Evolutionary conservation across 2,888 invertebrate species (phyloP).

Genomic region (Agrotis ipsilon): DNA sequence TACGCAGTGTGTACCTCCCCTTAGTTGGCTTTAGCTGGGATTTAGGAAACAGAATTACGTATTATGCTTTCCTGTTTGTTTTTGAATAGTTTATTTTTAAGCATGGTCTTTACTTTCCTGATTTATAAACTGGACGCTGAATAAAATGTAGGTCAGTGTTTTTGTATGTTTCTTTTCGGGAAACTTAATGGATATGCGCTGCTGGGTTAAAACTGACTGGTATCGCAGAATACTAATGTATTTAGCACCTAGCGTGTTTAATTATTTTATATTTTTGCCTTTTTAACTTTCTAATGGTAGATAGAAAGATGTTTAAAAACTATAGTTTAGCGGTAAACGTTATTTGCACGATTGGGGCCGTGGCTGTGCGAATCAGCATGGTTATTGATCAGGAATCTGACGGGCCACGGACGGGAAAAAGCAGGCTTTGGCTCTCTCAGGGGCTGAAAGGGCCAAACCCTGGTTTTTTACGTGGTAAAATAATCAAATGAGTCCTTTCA

Average conservation of each 20-base stretch:
- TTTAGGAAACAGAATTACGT: conserved; percentile 10
- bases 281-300: too few relatives aligned
- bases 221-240: background rate
- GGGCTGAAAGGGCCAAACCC: too few relatives aligned
- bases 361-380: too few relatives aligned
- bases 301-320: too few relatives aligned
- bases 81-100: conserved; percentile 13
- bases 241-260: background rate
- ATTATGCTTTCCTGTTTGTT: background rate
- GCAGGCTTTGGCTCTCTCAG: too few relatives aligned
- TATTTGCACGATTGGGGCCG: too few relatives aligned
- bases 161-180: background rate
- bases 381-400: too few relatives aligned
- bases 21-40: background rate
- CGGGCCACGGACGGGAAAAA: too few relatives aligned
- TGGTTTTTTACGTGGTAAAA: too few relatives aligned
- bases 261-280: too few relatives aligned
- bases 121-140: background rate
- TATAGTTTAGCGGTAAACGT: too few relatives aligned
- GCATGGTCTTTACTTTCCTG: background rate
- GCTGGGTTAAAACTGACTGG: background rate
- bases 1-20: background rate
- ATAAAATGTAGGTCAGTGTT: background rate
- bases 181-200: background rate
- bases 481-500: too few relatives aligned